Evolutionary conservation across 2,888 invertebrate species (phyloP), one percentile per base, ranked within the genome.

Genomic region (Parnassius apollo): DNA sequence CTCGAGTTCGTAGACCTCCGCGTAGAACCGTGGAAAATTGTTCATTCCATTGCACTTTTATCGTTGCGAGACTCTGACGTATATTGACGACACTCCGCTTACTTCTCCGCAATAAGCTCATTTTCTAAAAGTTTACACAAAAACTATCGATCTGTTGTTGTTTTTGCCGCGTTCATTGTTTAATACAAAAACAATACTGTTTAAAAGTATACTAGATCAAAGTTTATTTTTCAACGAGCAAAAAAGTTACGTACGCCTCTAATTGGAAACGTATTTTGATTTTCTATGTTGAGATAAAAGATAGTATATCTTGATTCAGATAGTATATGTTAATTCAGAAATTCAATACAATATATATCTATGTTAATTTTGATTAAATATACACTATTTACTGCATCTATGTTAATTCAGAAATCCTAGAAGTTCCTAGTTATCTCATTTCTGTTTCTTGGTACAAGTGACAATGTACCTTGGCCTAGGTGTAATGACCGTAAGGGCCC

Each of bases 401-500:
- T 10, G 12, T 25, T 13, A 49, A 13, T 49, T n/a, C 52, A 48
- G 11, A 22, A 52, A 22, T 13, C 7, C 18, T 10, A 18, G 58
- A 7, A 45, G 35, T 46, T 57, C 49, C 42, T 45, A 56, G 25
- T 46, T 44, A 9, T 51, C 50, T 18, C 54, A 52, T 57, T 57
- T 57, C 44, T 45, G 57, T 42, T 45, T 49, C 57, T 60, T 25
- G 45, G 60, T 54, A 35, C 57, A 52, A 57, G 64, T 60, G 64
- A 61, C 64, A 64, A 60, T 64, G 60, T 60, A 54, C 58, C 58
- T 50, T 56, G 49, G 54, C 44, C 65, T 57, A 48, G 51, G 65
- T 65, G 65, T 65, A 65, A 65, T 65, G 65, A 61, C 65, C 65
- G 53, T 18, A 42, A n/a, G 25, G 12, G 18, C 35, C 13, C 35